These are phyloP conservation scores for Burhinus oedicnemus DNA, from an alignment of 2,113 vertebrate genomes.

Conservation along the genomic window DNA sequence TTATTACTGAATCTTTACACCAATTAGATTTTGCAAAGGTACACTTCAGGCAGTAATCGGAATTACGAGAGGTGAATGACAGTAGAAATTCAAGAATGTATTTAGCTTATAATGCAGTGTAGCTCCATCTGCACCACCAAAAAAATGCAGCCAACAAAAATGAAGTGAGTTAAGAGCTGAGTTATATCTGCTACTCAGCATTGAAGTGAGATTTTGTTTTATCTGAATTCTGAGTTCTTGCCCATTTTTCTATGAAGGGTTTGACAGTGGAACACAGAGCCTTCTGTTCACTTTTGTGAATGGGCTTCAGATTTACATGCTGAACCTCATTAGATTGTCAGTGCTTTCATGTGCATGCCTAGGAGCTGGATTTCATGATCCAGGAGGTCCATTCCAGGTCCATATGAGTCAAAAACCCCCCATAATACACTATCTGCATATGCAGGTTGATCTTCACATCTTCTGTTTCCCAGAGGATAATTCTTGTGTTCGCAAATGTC, in stretches of 20 bases:
- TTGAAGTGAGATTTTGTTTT: not conserved
- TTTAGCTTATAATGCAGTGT: not conserved
- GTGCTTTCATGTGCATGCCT: not conserved
- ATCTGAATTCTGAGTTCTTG: not conserved
- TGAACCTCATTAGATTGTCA: not conserved
- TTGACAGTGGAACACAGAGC: not conserved
- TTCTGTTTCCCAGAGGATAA: not conserved
- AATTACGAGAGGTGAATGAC: not conserved
- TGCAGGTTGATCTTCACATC: not conserved
- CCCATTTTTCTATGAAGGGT: not conserved
- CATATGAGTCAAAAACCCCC: accelerated
- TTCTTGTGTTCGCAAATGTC: not conserved
- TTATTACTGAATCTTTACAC: not conserved
- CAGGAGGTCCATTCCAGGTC: not conserved
- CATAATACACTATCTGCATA: not conserved
- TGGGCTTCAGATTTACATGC: not conserved
- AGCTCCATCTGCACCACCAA: not conserved
- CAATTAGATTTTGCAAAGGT: not conserved
- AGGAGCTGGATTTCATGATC: not conserved
- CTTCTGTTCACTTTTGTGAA: not conserved
- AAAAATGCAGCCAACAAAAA: not conserved
- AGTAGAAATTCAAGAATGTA: not conserved
- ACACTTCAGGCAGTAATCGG: not conserved
- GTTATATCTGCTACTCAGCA: not conserved
- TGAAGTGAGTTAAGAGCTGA: not conserved